Percentiles rank a stretch among this genome's conserved stretches.
These are phyloP conservation scores for Rhodophaea formosa DNA, from an alignment of 2,888 invertebrate species.

Conservation along the genomic window DNA sequence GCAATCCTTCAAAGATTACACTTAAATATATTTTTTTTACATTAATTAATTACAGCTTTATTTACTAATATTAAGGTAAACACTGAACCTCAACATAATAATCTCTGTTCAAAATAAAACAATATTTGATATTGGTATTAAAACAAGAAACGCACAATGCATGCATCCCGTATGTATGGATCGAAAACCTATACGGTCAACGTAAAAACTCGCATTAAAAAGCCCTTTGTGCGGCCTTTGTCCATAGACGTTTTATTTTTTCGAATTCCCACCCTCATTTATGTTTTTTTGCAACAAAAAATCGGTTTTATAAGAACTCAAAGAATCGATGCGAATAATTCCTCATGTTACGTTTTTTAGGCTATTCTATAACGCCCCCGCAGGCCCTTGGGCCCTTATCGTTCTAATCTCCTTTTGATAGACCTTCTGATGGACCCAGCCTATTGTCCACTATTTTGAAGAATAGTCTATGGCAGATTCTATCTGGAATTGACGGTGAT, in stretches of 20 bases:
- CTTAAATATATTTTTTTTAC: too few species aligned
- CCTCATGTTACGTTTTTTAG: constrained; percentile 72
- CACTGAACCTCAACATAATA: too few species aligned
- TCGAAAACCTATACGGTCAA: constrained; percentile 59
- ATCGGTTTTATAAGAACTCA: constrained; percentile 74
- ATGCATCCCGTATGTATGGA: constrained; percentile 25
- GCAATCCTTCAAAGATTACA: too few species aligned
- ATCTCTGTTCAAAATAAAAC: background rate
- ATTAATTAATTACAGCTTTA: too few species aligned
- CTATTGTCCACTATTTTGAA: constrained; percentile 67
- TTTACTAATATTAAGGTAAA: too few species aligned
- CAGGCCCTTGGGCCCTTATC: constrained; percentile 65
- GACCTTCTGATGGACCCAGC: constrained; percentile 69
- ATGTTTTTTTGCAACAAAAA: constrained; percentile 72
- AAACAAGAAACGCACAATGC: constrained; percentile 23
- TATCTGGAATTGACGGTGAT: constrained; percentile 56
- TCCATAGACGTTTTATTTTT: constrained; percentile 59
- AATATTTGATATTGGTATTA: constrained; percentile 13
- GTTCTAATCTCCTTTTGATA: constrained; percentile 79
- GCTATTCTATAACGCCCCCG: constrained; percentile 70
- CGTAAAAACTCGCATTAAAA: constrained; percentile 66
- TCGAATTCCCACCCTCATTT: constrained; percentile 66
- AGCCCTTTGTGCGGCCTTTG: constrained; percentile 71
- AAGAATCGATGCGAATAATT: constrained; percentile 81
- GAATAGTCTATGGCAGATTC: constrained; percentile 35